Conservation (phyloP, 1,140 invertebrate species). For the Apis laboriosa region DNA sequence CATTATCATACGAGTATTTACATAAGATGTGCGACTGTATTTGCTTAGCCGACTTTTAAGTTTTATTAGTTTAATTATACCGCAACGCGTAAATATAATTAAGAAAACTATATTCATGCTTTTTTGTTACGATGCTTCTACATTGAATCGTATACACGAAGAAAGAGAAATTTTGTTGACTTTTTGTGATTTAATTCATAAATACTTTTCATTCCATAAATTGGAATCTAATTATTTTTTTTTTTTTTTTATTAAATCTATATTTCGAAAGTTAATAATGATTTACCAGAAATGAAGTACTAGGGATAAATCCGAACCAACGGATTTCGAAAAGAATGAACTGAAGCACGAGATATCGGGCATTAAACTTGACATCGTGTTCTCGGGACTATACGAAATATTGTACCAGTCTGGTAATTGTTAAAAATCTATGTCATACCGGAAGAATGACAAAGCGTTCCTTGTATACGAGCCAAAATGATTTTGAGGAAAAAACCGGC, state of each 20-base stretch:
- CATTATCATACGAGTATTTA: constrained; percentile 2
- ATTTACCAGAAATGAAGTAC: background rate
- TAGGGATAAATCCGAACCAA: constrained; percentile 5
- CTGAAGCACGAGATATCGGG: constrained; percentile 27
- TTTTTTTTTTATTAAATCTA: background rate
- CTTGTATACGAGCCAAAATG: constrained; percentile 37
- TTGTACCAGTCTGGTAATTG: constrained; percentile 32
- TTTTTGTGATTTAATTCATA: background rate
- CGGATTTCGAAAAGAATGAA: constrained; percentile 28
- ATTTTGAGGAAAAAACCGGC: constrained; percentile 39
- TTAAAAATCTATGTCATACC: constrained; percentile 51
- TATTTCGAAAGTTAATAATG: background rate
- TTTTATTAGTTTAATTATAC: background rate
- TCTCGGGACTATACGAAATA: constrained; percentile 41
- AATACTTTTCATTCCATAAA: background rate
- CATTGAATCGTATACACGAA: background rate
- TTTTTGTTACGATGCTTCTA: background rate
- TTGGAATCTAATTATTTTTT: background rate
- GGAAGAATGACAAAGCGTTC: constrained; percentile 41
- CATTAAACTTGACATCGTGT: constrained; percentile 36
- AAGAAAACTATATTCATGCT: background rate
- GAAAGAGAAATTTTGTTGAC: background rate
- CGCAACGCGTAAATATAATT: background rate
- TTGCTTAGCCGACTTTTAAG: background rate
- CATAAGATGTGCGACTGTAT: background rate